These are phyloP conservation scores for Bujurquina vittata DNA, from an alignment of 2,113 vertebrate genomes.

Conservation along the genomic window DNA sequence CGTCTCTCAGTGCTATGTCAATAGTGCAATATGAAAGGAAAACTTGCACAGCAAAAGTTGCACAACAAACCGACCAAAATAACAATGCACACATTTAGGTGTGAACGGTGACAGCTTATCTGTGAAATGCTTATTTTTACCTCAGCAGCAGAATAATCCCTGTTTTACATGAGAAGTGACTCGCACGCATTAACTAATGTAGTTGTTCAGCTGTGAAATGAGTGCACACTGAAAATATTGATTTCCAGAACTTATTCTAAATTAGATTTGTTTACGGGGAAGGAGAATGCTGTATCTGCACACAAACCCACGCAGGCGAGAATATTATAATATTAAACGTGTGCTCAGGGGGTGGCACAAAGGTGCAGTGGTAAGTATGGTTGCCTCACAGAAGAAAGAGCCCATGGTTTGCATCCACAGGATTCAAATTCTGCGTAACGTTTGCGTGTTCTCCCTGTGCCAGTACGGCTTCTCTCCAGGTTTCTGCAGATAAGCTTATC, in stretches of 20 bases:
- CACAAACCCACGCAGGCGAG: not conserved
- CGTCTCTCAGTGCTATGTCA: not conserved
- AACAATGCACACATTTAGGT: not conserved
- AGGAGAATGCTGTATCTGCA: not conserved
- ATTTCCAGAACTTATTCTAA: not conserved
- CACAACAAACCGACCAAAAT: conserved; percentile 2
- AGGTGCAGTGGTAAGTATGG: too few relatives aligned
- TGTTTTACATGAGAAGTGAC: conserved; percentile 2
- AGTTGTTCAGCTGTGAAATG: conserved; percentile 18
- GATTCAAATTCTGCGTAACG: too few relatives aligned
- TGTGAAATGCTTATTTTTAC: conserved; percentile 35
- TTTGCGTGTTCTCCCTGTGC: too few relatives aligned
- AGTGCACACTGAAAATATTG: not conserved
- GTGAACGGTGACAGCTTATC: not conserved
- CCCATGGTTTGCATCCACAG: too few relatives aligned
- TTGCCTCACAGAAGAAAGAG: too few relatives aligned
- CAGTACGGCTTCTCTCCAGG: too few relatives aligned
- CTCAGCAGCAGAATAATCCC: not conserved
- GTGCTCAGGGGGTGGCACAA: too few relatives aligned
- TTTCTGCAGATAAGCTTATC: not conserved
- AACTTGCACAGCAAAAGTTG: not conserved
- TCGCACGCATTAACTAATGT: conserved; percentile 22
- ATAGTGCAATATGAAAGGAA: not conserved
- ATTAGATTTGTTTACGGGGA: not conserved
- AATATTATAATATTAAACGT: too few relatives aligned